phyloP scores from a whole-genome alignment of 2,888 invertebrate species.

The Tuta absoluta region DNA sequence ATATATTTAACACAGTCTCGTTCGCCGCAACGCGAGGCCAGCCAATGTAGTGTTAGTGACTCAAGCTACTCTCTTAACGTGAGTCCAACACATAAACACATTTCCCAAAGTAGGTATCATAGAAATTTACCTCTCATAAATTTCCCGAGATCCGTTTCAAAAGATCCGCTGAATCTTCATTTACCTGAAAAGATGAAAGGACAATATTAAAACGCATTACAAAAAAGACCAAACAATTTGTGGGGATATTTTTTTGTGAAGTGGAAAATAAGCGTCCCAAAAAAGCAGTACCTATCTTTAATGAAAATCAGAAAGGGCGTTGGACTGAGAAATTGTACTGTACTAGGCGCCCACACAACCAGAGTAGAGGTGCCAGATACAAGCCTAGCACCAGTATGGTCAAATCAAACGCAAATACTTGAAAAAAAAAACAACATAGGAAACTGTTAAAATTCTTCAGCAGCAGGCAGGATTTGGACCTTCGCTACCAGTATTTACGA shows the following conservation, averaged over 20 bases:
- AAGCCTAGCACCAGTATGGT: too few species aligned
- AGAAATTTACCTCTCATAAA: slow-evolving; percentile 68
- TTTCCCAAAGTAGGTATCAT: slow-evolving; percentile 38
- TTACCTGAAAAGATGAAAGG: slow-evolving; percentile 54
- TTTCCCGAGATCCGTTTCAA: slow-evolving; percentile 65
- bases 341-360: neutral
- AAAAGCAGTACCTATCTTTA: slow-evolving; percentile 14
- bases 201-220: slow-evolving; percentile 23
- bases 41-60: neutral
- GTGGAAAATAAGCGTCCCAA: slow-evolving; percentile 20
- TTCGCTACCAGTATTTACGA: too few species aligned
- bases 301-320: slow-evolving; percentile 14
- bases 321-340: slow-evolving; percentile 19
- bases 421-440: too few species aligned
- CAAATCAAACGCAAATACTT: too few species aligned
- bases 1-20: too few species aligned
- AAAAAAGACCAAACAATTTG: neutral
- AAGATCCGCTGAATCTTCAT: slow-evolving; percentile 66
- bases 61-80: slow-evolving; percentile 1
- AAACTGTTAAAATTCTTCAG: too few species aligned
- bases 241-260: slow-evolving; percentile 1
- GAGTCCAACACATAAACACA: neutral
- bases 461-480: too few species aligned
- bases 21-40: too few species aligned
- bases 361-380: neutral